Evolutionary conservation across 2,113 vertebrate species (phyloP).

Genomic region (Pseudolaguvia tuberculata): DNA sequence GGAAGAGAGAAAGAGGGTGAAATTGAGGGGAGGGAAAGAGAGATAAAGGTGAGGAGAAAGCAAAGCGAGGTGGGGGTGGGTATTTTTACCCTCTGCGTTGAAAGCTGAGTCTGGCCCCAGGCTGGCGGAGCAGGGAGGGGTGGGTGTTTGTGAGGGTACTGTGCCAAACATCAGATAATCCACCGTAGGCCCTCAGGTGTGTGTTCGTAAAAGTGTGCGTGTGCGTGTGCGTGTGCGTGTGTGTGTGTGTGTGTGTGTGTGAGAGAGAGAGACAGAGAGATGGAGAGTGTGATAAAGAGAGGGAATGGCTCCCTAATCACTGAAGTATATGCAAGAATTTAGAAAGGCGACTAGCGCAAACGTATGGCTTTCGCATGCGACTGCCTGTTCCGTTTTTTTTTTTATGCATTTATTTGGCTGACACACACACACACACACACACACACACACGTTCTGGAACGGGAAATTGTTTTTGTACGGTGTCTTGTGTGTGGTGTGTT

Average conservation of each 20-base stretch:
- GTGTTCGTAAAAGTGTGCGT: slow-evolving; percentile 41
- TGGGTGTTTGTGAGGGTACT: slow-evolving; percentile 47
- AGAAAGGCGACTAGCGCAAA: neutral
- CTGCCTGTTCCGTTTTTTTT: slow-evolving; percentile 33
- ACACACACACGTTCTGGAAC: neutral
- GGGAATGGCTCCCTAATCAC: neutral
- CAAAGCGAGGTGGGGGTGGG: slow-evolving; percentile 57
- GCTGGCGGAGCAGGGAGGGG: slow-evolving; percentile 64
- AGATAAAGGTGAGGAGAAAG: slow-evolving; percentile 42
- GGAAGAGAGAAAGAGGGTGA: slow-evolving; percentile 54
- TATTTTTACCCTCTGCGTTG: slow-evolving; percentile 69
- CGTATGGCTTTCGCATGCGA: slow-evolving; percentile 7
- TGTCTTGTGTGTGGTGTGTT: neutral
- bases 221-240: slow-evolving; percentile 37
- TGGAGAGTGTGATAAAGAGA: neutral
- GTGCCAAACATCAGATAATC: slow-evolving; percentile 64
- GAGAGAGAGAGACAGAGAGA: neutral
- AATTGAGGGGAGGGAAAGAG: slow-evolving; percentile 50
- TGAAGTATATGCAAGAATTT: neutral
- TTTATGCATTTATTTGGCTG: slow-evolving; percentile 23
- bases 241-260: slow-evolving; percentile 5
- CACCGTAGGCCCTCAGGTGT: slow-evolving; percentile 62
- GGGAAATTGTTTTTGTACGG: neutral
- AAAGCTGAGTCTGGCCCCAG: slow-evolving; percentile 72
- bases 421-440: neutral